phyloP scores from a whole-genome alignment of 1,140 invertebrate species.

The Druon quercuslanigerum region DNA sequence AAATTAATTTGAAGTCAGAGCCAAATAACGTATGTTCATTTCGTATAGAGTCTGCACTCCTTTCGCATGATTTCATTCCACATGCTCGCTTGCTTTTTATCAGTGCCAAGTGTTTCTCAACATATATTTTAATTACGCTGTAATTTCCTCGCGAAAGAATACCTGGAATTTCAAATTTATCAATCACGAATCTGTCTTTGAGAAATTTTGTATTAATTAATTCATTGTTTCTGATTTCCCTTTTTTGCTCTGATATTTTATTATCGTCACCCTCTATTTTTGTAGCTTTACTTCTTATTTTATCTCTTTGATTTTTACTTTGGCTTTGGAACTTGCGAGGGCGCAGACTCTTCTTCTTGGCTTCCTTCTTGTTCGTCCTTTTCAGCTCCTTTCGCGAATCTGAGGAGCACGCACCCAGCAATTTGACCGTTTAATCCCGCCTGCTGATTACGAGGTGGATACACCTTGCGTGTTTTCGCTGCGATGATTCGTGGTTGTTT shows the following conservation, averaged over 20 bases:
- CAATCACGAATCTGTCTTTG: background rate
- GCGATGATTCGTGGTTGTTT: constrained; percentile 25
- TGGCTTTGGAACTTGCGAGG: constrained; percentile 23
- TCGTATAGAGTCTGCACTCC: background rate
- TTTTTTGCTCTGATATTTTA: no score
- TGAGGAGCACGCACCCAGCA: constrained; percentile 26
- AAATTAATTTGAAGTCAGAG: constrained; percentile 9
- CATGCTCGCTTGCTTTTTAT: constrained; percentile 8
- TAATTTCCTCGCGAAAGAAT: background rate
- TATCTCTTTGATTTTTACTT: background rate
- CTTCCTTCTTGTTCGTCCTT: constrained; percentile 13
- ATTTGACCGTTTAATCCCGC: constrained; percentile 28
- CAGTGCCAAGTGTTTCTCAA: constrained; percentile 2
- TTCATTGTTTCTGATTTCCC: background rate
- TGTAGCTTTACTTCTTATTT: background rate
- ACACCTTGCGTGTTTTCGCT: constrained; percentile 21
- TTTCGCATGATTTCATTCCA: constrained; percentile 25
- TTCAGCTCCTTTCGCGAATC: constrained; percentile 22
- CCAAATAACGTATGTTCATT: constrained; percentile 11
- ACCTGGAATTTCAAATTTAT: background rate
- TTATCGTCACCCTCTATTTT: no score
- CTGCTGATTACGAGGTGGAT: constrained; percentile 26
- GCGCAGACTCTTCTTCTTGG: constrained; percentile 21
- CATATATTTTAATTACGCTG: constrained; percentile 14
- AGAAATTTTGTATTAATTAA: background rate